These are phyloP conservation scores for Hippocampus barbouri DNA, from an alignment of 2,113 vertebrate species.

Conservation along the genomic window DNA sequence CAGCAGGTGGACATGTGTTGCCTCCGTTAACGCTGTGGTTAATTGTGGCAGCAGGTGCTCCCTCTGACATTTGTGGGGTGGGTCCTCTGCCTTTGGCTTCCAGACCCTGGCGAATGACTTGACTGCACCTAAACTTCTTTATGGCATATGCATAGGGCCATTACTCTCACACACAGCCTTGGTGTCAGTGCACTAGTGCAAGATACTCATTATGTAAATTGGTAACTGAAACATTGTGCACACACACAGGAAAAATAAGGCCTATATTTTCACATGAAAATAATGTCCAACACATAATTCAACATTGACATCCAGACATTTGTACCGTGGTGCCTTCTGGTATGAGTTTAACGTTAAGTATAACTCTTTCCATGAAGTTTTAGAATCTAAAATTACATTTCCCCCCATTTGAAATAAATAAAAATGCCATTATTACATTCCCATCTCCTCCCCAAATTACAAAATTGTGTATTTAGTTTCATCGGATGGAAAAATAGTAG, in stretches of 20 bases:
- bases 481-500: too few species aligned
- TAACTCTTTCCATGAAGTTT: too few species aligned
- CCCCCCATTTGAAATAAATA: too few species aligned
- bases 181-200: constrained; percentile 32
- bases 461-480: too few species aligned
- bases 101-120: constrained; percentile 51
- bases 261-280: constrained; percentile 49
- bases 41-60: constrained; percentile 66
- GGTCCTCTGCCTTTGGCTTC: constrained; percentile 65
- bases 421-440: too few species aligned
- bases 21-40: constrained; percentile 55
- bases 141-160: constrained; percentile 45
- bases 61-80: constrained; percentile 62
- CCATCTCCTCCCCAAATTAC: too few species aligned
- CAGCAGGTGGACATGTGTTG: constrained; percentile 58
- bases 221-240: constrained; percentile 37
- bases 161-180: constrained; percentile 39
- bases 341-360: too few species aligned
- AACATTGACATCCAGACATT: constrained; percentile 29
- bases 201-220: constrained; percentile 54
- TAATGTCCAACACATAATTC: constrained; percentile 55
- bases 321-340: too few species aligned
- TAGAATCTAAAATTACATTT: too few species aligned
- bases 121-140: constrained; percentile 56
- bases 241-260: constrained; percentile 29